Evolutionary conservation across 2,888 invertebrate species (phyloP).

Genomic region (Nipponacmea schrenckii): DNA sequence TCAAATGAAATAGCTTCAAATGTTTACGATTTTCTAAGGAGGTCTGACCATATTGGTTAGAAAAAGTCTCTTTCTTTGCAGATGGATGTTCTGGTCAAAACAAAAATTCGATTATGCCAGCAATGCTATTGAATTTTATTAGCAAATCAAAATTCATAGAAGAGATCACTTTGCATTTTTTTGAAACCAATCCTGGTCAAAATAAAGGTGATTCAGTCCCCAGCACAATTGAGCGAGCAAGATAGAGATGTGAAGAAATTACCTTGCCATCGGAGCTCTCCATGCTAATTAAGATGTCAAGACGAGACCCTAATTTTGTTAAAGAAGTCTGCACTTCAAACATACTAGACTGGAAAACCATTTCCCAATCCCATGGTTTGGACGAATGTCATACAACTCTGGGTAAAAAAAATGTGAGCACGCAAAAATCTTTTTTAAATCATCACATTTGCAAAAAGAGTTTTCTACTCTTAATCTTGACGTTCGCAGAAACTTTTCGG

Average conservation of each 20-base stretch:
- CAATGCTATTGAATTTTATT: conserved; percentile 10
- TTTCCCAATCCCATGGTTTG: neutral
- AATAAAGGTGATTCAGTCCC: conserved; percentile 10
- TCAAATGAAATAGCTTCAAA: conserved; percentile 9
- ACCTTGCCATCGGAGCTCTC: neutral
- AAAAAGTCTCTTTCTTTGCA: conserved; percentile 10
- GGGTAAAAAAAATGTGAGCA: neutral
- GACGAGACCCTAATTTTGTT: conserved; percentile 1
- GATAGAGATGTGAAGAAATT: neutral
- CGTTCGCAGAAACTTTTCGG: neutral
- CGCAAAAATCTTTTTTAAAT: conserved; percentile 3
- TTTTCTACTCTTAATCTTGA: neutral
- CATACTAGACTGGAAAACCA: conserved; percentile 6
- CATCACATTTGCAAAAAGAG: neutral
- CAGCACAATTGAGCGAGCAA: neutral
- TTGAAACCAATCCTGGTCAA: conserved; percentile 13
- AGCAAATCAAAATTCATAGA: conserved; percentile 6
- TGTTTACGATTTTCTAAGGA: neutral
- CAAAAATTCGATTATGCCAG: conserved; percentile 13
- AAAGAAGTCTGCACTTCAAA: conserved; percentile 6
- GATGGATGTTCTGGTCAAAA: conserved; percentile 15
- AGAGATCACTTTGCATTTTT: conserved; percentile 3
- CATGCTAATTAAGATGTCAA: conserved; percentile 5
- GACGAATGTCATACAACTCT: conserved; percentile 1
- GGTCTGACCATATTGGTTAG: neutral